These are phyloP conservation scores for Lepidocolaptes lacrymiger DNA, from an alignment of 2,797 vertebrate genomes.

Conservation along the genomic window DNA sequence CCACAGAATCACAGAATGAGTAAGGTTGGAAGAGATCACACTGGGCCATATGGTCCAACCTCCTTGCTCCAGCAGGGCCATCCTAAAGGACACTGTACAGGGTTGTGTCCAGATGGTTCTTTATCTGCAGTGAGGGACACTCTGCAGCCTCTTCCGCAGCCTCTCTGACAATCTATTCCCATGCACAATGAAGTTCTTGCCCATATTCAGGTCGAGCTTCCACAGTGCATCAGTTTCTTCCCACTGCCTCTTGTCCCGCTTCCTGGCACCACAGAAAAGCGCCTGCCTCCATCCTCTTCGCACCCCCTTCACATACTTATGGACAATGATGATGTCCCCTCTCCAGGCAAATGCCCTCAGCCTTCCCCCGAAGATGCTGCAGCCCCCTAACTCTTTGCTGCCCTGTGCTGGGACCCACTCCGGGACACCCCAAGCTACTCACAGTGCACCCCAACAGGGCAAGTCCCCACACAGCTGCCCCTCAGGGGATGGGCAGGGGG, in stretches of 20 bases:
- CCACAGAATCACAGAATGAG: neutral
- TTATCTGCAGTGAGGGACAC: neutral
- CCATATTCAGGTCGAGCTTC: neutral
- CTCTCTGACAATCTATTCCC: neutral
- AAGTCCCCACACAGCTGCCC: too few species aligned
- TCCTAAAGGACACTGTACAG: rapidly evolving
- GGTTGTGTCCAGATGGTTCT: rapidly evolving
- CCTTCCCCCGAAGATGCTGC: too few species aligned
- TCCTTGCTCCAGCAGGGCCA: rapidly evolving
- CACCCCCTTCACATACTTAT: too few species aligned
- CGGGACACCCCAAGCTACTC: rapidly evolving
- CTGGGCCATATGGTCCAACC: rapidly evolving
- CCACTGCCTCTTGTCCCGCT: too few species aligned
- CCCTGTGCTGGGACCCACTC: neutral
- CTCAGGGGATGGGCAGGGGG: too few species aligned
- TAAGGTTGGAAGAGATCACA: neutral
- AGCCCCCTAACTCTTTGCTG: too few species aligned
- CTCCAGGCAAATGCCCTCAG: too few species aligned
- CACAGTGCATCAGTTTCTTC: neutral
- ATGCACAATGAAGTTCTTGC: neutral
- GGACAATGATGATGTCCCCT: too few species aligned
- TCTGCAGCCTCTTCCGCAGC: too few species aligned
- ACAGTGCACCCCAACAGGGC: too few species aligned
- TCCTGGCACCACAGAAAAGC: too few species aligned
- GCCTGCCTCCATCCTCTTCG: too few species aligned